These are phyloP conservation scores for Tachina lurida DNA, from an alignment of 2,888 invertebrate genomes.

Conservation along the genomic window DNA sequence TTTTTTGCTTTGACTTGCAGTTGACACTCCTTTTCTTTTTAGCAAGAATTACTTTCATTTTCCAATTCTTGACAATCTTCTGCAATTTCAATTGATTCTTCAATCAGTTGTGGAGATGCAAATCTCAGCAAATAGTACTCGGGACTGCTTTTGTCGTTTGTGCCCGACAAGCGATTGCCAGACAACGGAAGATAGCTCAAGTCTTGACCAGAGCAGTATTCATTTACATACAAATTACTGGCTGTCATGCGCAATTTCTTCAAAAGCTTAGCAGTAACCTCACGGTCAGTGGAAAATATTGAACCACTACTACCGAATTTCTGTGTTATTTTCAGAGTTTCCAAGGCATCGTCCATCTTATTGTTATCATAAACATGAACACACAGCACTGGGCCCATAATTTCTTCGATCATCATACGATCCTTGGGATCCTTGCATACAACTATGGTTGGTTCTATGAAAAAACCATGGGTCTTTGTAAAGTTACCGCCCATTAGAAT, in stretches of 20 bases:
- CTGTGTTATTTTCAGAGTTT: slow-evolving; percentile 41
- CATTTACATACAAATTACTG: slow-evolving; percentile 98
- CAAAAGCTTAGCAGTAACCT: slow-evolving; percentile 88
- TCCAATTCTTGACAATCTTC: neutral
- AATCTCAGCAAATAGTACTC: slow-evolving; percentile 95
- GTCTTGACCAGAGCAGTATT: slow-evolving; percentile 98
- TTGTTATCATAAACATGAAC: slow-evolving; percentile 69
- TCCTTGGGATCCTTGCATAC: slow-evolving; percentile 64
- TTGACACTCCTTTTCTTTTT: neutral
- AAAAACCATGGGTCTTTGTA: slow-evolving; percentile 67
- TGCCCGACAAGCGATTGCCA: slow-evolving; percentile 96
- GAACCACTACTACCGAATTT: slow-evolving; percentile 64
- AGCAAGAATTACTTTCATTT: neutral
- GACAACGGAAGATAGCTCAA: slow-evolving; percentile 99
- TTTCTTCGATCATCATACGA: slow-evolving; percentile 62
- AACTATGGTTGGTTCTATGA: slow-evolving; percentile 69
- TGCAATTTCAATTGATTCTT: slow-evolving; percentile 84
- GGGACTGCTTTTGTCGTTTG: slow-evolving; percentile 98
- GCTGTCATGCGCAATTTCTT: slow-evolving; percentile 92
- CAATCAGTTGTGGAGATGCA: slow-evolving; percentile 94
- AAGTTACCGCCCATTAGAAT: slow-evolving; percentile 67
- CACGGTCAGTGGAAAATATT: slow-evolving; percentile 79
- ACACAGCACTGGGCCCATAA: slow-evolving; percentile 69
- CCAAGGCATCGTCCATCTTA: slow-evolving; percentile 57
- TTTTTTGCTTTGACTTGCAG: neutral